Base-by-base conservation (phyloP, 2,888 invertebrate genomes). In the Cyaniris semiargus region DNA sequence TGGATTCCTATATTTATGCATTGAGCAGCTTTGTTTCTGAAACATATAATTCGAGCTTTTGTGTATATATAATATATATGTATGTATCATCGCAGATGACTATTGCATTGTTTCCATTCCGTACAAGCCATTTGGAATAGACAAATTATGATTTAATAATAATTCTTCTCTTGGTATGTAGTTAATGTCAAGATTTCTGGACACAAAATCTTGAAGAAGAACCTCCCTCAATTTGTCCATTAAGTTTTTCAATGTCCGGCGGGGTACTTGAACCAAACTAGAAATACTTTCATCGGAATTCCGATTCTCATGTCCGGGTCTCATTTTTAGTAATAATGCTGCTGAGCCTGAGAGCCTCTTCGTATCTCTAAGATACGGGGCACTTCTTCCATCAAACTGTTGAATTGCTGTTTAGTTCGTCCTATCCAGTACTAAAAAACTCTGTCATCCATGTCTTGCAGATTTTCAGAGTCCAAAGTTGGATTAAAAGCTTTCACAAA, bases 371-470 rank as follows among this genome's bases (percentile, higher is more conserved):
- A 66, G 31, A 76, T 34, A 23, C 48, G 66, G 15, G 78, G 76
- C 1, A 78, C 44, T 76, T 78, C 75, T 38, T 66, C 27, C 6
- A 75, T n/a, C 27, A 76, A 34, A 8, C 27, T n/a, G 23, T 74
- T 53, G 31, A 77, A 77, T 76, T 76, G 31, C 10, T 34, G 23
- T 77, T 77, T 76, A 70, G 66, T 76, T 56, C 18, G 13, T 6
- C 76, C 76, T 6, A 77, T 53, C 77, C 79, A 79, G 66, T 76
- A 79, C 27, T 78, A 56, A 79, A 77, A 78, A 18, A 78, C n/a
- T 21, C 31, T 71, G 53, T 78, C 77, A 77, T 77, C 77, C 21
- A 79, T 78, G 72, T 76, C 75, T 72, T 27, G 27, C 27, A 78
- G 15, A 79, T 70, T 78, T 76, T 78, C 77, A 75, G 77, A 79